Evolutionary conservation across 2,888 invertebrate genomes (phyloP).

Genomic region (Diarsia dahlii): DNA sequence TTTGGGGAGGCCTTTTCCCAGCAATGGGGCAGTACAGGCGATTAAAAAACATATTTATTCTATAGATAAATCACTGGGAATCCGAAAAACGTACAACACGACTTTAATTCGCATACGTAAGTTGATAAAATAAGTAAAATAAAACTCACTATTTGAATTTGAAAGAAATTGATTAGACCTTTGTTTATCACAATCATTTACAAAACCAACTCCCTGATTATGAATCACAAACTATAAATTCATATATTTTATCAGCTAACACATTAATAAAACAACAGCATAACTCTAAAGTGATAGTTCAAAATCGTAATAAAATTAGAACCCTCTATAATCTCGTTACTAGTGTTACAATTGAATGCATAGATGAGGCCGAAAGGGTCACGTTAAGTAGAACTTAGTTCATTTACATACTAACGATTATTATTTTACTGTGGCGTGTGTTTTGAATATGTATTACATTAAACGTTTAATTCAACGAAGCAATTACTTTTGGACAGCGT

Average conservation of each 20-base stretch:
- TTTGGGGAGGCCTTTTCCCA: no score
- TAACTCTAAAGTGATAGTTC: constrained; percentile 32
- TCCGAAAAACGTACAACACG: background rate
- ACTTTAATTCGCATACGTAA: no score
- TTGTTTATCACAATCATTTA: background rate
- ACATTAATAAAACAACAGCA: constrained; percentile 26
- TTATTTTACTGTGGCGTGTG: constrained; percentile 50
- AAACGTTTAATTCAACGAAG: constrained; percentile 53
- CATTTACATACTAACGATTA: constrained; percentile 64
- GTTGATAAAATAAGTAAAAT: background rate
- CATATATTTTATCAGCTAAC: constrained; percentile 19
- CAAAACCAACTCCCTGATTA: background rate
- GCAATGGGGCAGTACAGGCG: no score
- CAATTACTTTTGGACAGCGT: constrained; percentile 37
- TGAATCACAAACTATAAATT: constrained; percentile 3
- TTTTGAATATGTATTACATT: constrained; percentile 49
- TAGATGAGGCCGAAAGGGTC: constrained; percentile 41
- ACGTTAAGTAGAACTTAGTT: constrained; percentile 43
- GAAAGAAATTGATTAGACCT: background rate
- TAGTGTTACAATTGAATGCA: constrained; percentile 53
- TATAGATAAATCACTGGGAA: background rate
- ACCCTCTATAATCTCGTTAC: constrained; percentile 47
- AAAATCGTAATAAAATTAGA: constrained; percentile 45
- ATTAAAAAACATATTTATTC: no score
- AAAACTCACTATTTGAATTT: background rate